phyloP scores from a whole-genome alignment of 2,797 vertebrate genomes.

The Coregonus suidteri region DNA sequence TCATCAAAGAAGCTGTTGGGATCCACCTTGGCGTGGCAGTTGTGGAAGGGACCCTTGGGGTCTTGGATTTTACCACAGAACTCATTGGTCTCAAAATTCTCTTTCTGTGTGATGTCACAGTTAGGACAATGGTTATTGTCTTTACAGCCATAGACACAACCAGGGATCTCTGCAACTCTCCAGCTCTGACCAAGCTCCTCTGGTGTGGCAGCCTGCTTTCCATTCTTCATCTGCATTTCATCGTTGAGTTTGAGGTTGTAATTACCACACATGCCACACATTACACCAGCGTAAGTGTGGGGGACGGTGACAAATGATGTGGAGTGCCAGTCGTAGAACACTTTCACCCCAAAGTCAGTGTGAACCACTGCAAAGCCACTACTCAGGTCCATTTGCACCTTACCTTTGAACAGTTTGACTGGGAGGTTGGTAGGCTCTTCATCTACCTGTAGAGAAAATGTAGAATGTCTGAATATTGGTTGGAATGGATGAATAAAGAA shows the following conservation, averaged over 20 bases:
- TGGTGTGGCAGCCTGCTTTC: background rate
- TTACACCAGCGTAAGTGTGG: constrained; percentile 37
- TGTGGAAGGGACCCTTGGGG: constrained; percentile 65
- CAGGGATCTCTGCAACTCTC: constrained; percentile 60
- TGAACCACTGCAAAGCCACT: constrained; percentile 57
- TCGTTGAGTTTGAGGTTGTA: constrained; percentile 63
- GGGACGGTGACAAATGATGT: constrained; percentile 69
- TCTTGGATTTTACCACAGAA: constrained; percentile 52
- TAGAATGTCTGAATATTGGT: background rate
- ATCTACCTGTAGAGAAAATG: constrained; percentile 36
- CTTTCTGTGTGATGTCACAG: constrained; percentile 24
- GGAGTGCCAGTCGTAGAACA: constrained; percentile 74
- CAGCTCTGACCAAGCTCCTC: constrained; percentile 70
- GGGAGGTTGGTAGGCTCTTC: constrained; percentile 63
- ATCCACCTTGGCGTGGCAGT: constrained; percentile 58
- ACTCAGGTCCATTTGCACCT: constrained; percentile 58
- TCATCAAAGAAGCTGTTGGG: constrained; percentile 57
- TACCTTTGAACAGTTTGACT: constrained; percentile 43
- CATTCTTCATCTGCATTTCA: constrained; percentile 51
- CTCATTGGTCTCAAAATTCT: constrained; percentile 5
- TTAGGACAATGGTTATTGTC: constrained; percentile 25
- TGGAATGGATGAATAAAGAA: too few relatives aligned
- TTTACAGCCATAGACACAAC: constrained; percentile 61
- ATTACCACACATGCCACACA: constrained; percentile 80
- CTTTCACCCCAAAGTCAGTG: constrained; percentile 67